Conservation (phyloP, 2,888 invertebrate genomes). For the Cryptus armator region DNA sequence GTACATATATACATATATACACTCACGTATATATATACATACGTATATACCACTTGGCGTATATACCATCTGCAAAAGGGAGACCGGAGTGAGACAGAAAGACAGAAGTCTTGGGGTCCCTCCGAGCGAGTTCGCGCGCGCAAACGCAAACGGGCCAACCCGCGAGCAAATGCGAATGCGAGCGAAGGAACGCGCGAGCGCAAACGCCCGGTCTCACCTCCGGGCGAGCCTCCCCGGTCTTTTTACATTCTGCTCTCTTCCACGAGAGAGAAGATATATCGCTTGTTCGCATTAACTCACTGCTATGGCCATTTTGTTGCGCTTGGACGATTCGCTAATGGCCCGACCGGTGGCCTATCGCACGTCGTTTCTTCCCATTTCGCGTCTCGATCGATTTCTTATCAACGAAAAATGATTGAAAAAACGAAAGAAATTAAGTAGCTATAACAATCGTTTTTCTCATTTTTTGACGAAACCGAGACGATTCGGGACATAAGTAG, state of each 20-base stretch:
- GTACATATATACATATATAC: conserved; percentile 37
- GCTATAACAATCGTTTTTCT: too few relatives aligned
- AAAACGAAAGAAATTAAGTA: too few relatives aligned
- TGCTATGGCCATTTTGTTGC: conserved; percentile 50
- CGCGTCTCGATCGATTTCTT: neutral
- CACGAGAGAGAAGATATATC: conserved; percentile 47
- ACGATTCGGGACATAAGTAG: too few relatives aligned
- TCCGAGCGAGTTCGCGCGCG: conserved; percentile 34
- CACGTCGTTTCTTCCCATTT: too few relatives aligned
- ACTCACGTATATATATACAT: conserved; percentile 1
- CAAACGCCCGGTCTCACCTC: conserved; percentile 56
- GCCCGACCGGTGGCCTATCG: neutral
- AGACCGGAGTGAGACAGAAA: conserved; percentile 44
- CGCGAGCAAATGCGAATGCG: conserved; percentile 61
- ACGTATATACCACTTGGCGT: neutral
- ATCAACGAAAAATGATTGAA: too few relatives aligned
- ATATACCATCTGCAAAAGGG: conserved; percentile 39
- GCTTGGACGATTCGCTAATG: conserved; percentile 39
- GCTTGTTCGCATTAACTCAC: conserved; percentile 59
- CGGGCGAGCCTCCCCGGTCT: conserved; percentile 55
- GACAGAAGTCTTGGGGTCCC: conserved; percentile 56
- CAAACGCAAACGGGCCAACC: conserved; percentile 26
- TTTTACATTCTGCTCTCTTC: conserved; percentile 41
- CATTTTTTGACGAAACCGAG: too few relatives aligned
- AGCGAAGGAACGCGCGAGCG: conserved; percentile 53